These are phyloP conservation scores for Acrobasis repandana DNA, from an alignment of 2,888 invertebrate genomes.

Conservation along the genomic window DNA sequence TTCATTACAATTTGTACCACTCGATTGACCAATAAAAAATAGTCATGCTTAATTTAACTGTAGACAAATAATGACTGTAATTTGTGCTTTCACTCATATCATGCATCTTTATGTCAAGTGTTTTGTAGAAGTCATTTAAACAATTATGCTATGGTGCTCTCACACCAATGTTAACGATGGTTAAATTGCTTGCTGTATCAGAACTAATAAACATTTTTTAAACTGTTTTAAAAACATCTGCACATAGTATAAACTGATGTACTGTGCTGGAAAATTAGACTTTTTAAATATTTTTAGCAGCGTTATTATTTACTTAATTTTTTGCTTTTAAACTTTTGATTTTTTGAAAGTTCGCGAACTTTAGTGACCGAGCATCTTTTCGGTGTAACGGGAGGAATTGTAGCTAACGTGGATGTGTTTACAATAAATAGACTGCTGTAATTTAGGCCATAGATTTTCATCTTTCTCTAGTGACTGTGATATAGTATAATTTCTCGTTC, in stretches of 20 bases:
- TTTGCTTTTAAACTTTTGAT: too few relatives aligned
- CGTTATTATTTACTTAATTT: too few relatives aligned
- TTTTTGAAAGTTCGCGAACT: too few relatives aligned
- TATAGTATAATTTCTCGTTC: slow-evolving; percentile 77
- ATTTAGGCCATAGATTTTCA: slow-evolving; percentile 62
- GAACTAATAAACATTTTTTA: too few relatives aligned
- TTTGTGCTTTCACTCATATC: slow-evolving; percentile 24
- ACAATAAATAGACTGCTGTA: slow-evolving; percentile 73
- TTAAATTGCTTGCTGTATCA: too few relatives aligned
- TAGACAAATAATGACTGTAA: slow-evolving; percentile 17
- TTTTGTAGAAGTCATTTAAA: slow-evolving; percentile 11
- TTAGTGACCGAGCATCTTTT: too few relatives aligned
- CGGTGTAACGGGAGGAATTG: slow-evolving; percentile 39
- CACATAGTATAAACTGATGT: too few relatives aligned
- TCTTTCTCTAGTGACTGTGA: slow-evolving; percentile 81
- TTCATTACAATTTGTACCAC: slow-evolving; percentile 1
- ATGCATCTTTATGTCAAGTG: slow-evolving; percentile 12
- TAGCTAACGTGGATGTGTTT: slow-evolving; percentile 67
- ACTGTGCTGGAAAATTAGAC: too few relatives aligned
- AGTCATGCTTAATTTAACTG: slow-evolving; percentile 17
- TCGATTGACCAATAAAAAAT: slow-evolving; percentile 17
- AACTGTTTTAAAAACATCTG: too few relatives aligned
- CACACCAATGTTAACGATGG: too few relatives aligned
- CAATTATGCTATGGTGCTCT: slow-evolving; percentile 39
- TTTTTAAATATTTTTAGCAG: too few relatives aligned